Percentiles rank a stretch among this genome's conserved stretches.
These are phyloP conservation scores for Brachyptera risi DNA, from an alignment of 2,888 invertebrate genomes.

Conservation along the genomic window DNA sequence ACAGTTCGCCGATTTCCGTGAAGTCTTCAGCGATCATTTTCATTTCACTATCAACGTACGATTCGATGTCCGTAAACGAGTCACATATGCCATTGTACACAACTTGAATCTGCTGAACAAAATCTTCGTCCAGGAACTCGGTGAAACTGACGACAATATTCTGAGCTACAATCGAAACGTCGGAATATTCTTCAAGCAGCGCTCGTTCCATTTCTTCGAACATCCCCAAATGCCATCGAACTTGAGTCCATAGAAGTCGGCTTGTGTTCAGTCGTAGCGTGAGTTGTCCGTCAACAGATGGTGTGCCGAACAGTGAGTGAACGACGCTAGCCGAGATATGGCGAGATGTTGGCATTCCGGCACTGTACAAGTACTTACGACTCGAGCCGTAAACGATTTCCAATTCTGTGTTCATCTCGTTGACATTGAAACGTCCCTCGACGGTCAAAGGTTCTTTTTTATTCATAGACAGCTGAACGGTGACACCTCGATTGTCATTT, in stretches of 20 bases:
- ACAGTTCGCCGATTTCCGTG: slow-evolving; percentile 24
- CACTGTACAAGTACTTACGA: slow-evolving; percentile 33
- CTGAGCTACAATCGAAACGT: slow-evolving; percentile 26
- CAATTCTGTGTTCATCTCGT: slow-evolving; percentile 31
- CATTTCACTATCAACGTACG: slow-evolving; percentile 28
- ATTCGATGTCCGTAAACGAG: slow-evolving; percentile 24
- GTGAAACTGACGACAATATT: slow-evolving; percentile 25
- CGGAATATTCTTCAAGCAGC: slow-evolving; percentile 29
- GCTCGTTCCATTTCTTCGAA: slow-evolving; percentile 32
- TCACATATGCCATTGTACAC: slow-evolving; percentile 23
- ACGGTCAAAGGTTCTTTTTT: slow-evolving; percentile 33
- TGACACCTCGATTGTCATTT: slow-evolving; percentile 20
- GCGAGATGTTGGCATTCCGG: slow-evolving; percentile 38
- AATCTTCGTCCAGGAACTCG: slow-evolving; percentile 32
- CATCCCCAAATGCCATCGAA: slow-evolving; percentile 38
- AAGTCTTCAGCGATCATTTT: slow-evolving; percentile 33
- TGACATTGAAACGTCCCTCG: slow-evolving; percentile 28
- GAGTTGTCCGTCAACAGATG: slow-evolving; percentile 36
- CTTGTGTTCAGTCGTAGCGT: slow-evolving; percentile 38
- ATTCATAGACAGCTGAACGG: slow-evolving; percentile 31
- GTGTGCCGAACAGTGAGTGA: slow-evolving; percentile 36
- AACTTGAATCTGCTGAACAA: slow-evolving; percentile 25
- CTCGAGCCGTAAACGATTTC: slow-evolving; percentile 31
- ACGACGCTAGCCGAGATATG: slow-evolving; percentile 37
- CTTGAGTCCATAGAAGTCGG: slow-evolving; percentile 36